Percentiles rank a stretch among this genome's conserved stretches.
Evolutionary conservation across 2,888 invertebrate genomes (phyloP).

Genomic region (Hartigia nigra): DNA sequence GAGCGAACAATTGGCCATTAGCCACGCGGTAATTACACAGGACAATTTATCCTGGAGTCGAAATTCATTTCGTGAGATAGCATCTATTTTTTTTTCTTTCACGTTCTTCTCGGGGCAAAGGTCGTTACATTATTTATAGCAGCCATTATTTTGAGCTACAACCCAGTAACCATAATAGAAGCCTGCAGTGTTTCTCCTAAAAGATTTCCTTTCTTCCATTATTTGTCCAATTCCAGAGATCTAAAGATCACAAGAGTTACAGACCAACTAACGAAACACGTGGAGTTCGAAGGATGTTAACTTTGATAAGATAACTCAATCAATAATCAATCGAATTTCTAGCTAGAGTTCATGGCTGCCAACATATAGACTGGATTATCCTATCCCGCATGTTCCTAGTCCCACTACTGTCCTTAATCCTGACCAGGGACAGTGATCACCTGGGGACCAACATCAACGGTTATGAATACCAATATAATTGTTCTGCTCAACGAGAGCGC

Average conservation of each 20-base stretch:
- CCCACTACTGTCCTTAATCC: background rate
- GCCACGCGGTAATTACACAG: background rate
- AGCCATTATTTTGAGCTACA: background rate
- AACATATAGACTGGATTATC: background rate
- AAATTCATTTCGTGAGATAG: background rate
- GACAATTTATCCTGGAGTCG: background rate
- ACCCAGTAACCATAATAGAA: background rate
- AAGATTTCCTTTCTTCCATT: background rate
- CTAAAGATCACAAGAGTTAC: background rate
- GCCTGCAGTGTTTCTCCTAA: background rate
- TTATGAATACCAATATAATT: constrained; percentile 39
- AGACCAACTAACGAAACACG: background rate
- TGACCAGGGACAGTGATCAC: background rate
- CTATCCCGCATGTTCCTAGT: background rate
- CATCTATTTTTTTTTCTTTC: background rate
- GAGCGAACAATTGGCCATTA: background rate
- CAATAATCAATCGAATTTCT: background rate
- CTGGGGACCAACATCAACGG: constrained; percentile 3
- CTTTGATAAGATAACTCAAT: background rate
- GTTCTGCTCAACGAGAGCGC: constrained; percentile 22
- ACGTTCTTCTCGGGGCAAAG: background rate
- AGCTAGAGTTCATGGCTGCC: background rate
- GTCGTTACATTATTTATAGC: background rate
- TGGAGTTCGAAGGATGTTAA: background rate
- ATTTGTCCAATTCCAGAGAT: background rate